Evolutionary conservation across 2,113 vertebrate species (phyloP), one percentile per base, ranked within the genome.

Genomic region (Indri indri): DNA sequence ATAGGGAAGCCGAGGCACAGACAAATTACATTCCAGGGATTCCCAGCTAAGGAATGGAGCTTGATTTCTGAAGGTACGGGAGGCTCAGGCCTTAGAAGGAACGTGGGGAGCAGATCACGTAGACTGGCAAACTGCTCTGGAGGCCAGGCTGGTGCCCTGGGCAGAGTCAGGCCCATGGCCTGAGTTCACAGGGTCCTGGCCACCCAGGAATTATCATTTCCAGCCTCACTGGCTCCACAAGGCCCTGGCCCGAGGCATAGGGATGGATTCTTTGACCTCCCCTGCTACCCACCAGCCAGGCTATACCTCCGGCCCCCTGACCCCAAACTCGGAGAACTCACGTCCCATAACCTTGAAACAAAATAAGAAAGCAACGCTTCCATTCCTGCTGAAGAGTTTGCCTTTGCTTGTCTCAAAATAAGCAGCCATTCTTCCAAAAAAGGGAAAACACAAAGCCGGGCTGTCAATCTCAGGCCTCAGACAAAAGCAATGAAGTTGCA

Each of bases 351-450:
- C 57, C 4, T 9, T 59, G 86, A 80, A 88, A 59, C 79, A 57
- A 87, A 86, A 80, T 25, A 57, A 88, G 52, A 8, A 61, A 54
- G 23, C 0, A 0, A 84, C 20, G 27, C 34, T 83, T 61, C 45
- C 57, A 61, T 66, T 70, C 82, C 84, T 50, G 73, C 96, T 16
- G 47, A 80, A 90, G 61, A 42, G 42, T 27, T 40, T 57, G 82
- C 79, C 95, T 91, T 95, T 70, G n/a, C 74, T 84, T 66, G 45
- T 65, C 88, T 91, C 22, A 91, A 77, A 98, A 77, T 54, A 92
- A 87, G 96, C 91, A 96, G 77, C 45, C 88, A 34, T 93, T 95
- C 86, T 98, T 98, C 98, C 98, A 96, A 97, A 98, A 97, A 98
- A 95, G 97, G 97, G 23, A 96, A 97, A 90, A 57, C 85, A 92